Conservation (phyloP, 2,888 invertebrate genomes). For the Phengaris arion region DNA sequence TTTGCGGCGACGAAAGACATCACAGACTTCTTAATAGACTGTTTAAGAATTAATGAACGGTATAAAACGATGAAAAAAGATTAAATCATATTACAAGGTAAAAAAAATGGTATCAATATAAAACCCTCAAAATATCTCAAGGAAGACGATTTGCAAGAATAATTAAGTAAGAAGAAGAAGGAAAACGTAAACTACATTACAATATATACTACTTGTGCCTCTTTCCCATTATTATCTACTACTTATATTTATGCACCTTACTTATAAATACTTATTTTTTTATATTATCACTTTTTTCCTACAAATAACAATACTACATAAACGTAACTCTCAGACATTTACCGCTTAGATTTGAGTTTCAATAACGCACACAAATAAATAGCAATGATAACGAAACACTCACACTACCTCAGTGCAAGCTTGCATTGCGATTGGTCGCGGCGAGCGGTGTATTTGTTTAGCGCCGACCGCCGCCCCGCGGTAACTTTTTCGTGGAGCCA, state of each 20-base stretch:
- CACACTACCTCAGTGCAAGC: no score
- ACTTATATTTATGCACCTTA: not conserved
- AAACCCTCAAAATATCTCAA: not conserved
- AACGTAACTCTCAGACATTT: no score
- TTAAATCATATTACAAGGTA: not conserved
- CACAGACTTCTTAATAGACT: not conserved
- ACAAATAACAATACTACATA: not conserved
- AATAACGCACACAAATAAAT: no score
- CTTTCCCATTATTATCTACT: not conserved
- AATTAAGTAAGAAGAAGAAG: not conserved
- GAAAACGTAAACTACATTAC: not conserved
- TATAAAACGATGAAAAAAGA: not conserved
- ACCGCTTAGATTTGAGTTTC: no score
- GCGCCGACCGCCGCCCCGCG: no score
- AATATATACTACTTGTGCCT: conserved; percentile 12
- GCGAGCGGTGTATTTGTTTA: no score
- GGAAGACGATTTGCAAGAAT: not conserved
- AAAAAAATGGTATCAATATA: not conserved
- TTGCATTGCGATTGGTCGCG: no score
- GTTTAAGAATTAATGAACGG: no score
- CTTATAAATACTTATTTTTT: conserved; percentile 7
- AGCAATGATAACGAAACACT: no score
- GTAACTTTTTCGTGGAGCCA: no score
- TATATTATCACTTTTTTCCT: not conserved
- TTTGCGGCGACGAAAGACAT: not conserved